Evolutionary conservation across 2,113 vertebrate genomes (phyloP), one percentile per base, ranked within the genome.

Genomic region (Salvelinus alpinus): DNA sequence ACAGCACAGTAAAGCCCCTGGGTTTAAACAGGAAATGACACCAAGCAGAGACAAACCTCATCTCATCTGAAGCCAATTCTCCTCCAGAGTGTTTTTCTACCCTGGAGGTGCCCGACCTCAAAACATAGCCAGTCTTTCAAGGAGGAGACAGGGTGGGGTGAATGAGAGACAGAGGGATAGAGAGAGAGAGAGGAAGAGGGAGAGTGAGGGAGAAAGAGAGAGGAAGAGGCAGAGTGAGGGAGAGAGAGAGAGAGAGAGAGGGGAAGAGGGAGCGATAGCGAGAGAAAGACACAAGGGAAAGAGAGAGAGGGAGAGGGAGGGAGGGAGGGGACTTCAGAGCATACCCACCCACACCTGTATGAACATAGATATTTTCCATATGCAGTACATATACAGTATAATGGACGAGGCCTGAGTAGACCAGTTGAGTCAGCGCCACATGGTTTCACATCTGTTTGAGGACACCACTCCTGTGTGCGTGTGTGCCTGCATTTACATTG

Each of bases 351-450:
- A 71, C 48, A 73, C 34, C 34, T 48, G 57, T 48, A 3, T 69
- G 24, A 72, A 44, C 31, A 34, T 34, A 6, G 1, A 34, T 34
- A 34, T 34, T 34, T 34, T 0, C 31, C 71, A 70, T 65, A 64
- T 20, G 5, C 38, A 18, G 27, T 57, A 67, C 62, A 14, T 34
- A 29, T 2, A 60, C 25, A 51, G 73, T 82, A 81, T 79, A 82
- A 76, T 80, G 74, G 79, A 29, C 80, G 77, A 2, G 34, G 34
- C 4, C 80, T 74, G 66, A 80, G 86, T 51, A 9, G 34, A 38
- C 34, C 75, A 83, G 88, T 90, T 75, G 79, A 90, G 85, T 92
- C 88, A 91, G 89, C 92, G 90, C 81, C 86, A 84, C 83, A 81
- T 76, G 73, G 85, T 82, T 77, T 82, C 80, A 38, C 34, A 38